These are phyloP conservation scores for Cacoxenus indagator DNA, from an alignment of 2,888 invertebrate genomes.

Conservation along the genomic window DNA sequence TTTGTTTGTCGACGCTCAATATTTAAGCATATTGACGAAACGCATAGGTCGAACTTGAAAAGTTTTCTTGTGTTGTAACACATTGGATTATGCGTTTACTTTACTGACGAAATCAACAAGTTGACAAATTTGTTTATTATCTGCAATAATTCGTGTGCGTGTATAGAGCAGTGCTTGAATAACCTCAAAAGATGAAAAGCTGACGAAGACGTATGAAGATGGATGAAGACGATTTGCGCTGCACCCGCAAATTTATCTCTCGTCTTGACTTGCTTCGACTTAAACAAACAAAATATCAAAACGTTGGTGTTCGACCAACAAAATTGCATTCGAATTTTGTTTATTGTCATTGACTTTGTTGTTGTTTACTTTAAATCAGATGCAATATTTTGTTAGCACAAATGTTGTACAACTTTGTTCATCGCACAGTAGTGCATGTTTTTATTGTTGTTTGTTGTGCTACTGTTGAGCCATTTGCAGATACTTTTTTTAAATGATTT, in stretches of 20 bases:
- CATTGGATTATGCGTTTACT: too few species aligned
- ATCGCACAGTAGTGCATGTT: not conserved
- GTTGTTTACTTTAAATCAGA: constrained; percentile 16
- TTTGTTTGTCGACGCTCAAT: not conserved
- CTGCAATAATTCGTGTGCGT: too few species aligned
- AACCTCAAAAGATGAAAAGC: not conserved
- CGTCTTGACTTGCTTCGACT: too few species aligned
- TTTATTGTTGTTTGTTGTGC: not conserved
- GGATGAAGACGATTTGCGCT: not conserved
- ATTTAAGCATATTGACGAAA: not conserved
- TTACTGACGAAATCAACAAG: constrained; percentile 14
- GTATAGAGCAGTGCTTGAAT: too few species aligned
- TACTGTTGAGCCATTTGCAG: not conserved
- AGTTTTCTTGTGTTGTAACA: constrained; percentile 7
- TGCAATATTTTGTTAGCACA: constrained; percentile 20
- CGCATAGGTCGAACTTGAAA: constrained; percentile 12
- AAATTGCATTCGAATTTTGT: too few species aligned
- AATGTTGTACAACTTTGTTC: not conserved
- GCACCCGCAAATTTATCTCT: too few species aligned
- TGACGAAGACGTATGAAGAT: not conserved
- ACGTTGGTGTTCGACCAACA: too few species aligned
- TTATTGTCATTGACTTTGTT: constrained; percentile 15
- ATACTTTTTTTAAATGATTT: not conserved
- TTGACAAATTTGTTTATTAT: constrained; percentile 4
- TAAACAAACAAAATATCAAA: too few species aligned